Evolutionary conservation across 2,113 vertebrate genomes (phyloP).

Genomic region (Leuciscus idus): DNA sequence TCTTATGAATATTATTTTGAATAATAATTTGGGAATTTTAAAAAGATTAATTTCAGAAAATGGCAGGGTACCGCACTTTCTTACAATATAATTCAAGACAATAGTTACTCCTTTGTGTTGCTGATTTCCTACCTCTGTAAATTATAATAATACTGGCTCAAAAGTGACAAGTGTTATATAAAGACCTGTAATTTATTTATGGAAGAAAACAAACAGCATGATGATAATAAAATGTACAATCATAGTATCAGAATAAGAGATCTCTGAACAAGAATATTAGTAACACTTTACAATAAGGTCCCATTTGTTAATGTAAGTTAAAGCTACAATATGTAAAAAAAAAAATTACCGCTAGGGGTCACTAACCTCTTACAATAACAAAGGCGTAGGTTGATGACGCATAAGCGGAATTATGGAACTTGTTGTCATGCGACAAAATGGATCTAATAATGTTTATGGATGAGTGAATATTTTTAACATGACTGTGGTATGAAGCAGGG

Average conservation of each 20-base stretch:
- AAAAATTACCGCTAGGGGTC: no score
- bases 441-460: no score
- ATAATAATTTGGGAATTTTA: neutral
- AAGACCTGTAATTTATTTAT: neutral
- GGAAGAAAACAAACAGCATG: neutral
- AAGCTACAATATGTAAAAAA: no score
- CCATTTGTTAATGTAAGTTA: no score
- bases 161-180: neutral
- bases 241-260: neutral
- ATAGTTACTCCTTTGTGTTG: neutral
- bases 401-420: no score
- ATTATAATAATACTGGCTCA: neutral
- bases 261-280: neutral
- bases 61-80: neutral
- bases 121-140: neutral
- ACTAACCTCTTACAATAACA: no score
- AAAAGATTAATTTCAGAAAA: neutral
- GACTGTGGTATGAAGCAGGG: no score
- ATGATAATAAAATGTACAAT: neutral
- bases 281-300: no score
- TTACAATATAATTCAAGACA: neutral
- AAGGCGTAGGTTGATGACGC: no score
- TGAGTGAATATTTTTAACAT: no score
- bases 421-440: no score
- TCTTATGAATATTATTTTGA: neutral